Base-by-base conservation (phyloP, 2,888 invertebrate species). In the Apamea anceps region DNA sequence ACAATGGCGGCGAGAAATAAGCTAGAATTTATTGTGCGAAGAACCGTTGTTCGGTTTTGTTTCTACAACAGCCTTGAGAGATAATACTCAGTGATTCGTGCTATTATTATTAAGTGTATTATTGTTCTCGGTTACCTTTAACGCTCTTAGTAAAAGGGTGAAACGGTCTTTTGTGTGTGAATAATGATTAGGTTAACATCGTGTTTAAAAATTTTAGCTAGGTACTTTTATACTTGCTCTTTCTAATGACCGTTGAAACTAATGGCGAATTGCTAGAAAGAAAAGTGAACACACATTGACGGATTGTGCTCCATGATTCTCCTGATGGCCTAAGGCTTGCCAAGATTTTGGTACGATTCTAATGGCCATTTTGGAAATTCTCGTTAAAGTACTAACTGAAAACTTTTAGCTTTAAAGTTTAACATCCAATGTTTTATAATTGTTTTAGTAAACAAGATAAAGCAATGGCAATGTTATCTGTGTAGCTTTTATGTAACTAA, bases 1-100 rank as follows among this genome's bases (percentile, higher is more conserved):
- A 91, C 91, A 91, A 93, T 91, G 89, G 88, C 87, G 81, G 87
- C 84, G 88, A 82, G 85, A 88, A 90, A 86, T 86, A 88, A 89
- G 84, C 78, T 76, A 63, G 79, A 87, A 90, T 90, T 89, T 91
- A 89, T 90, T 86, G 81, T 86, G 77, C 65, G 77, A 82, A 68
- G 77, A 82, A 68, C 67, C 67, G 80, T 77, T 84, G 74, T 84
- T 82, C 65, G 74, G 77, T 78, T 88, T 81, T 85, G 88, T 85
- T 80, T 73, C 79, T 60, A 75, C 45, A 77, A 18, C 13, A 70
- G 62, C 70, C 76, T 79, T 77, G 48, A 79, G 68, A 83, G 82
- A 80, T 80, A 81, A 86, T 83, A 72, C 72, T 80, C 57, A 80
- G 76, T 86, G 76, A 84, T 82, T 86, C 72, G 62, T 42, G 57